Percentiles rank a stretch among this genome's conserved stretches.
Conservation (phyloP, 53 echinoderm and acorn worm genomes). For the Echinometra lucunter region DNA sequence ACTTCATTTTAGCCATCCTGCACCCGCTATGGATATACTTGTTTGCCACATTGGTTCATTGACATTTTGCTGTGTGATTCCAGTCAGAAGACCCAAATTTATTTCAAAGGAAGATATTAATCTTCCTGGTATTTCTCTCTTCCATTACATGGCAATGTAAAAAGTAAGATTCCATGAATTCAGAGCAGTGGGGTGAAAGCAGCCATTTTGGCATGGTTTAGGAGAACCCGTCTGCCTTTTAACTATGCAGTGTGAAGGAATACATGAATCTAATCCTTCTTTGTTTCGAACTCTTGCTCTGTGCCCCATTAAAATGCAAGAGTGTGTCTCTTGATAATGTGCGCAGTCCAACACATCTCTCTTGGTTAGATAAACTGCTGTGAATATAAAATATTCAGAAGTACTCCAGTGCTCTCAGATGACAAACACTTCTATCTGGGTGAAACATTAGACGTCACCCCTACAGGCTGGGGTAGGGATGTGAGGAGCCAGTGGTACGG, state of each 20-base stretch:
- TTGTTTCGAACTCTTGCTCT: not conserved
- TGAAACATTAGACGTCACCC: conserved; percentile 10
- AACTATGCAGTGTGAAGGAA: not conserved
- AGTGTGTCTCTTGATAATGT: not conserved
- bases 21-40: not conserved
- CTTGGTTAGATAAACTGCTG: conserved; percentile 1
- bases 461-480: not conserved
- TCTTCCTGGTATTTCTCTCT: not conserved
- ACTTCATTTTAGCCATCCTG: too few relatives aligned
- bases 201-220: not conserved
- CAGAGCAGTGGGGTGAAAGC: not conserved
- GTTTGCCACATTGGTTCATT: too few relatives aligned
- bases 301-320: not conserved
- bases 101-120: not conserved
- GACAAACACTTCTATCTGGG: conserved; percentile 33
- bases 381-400: conserved; percentile 13
- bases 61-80: too few relatives aligned
- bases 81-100: too few relatives aligned
- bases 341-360: not conserved
- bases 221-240: not conserved
- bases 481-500: not conserved
- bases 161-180: not conserved
- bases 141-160: not conserved
- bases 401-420: conserved; percentile 28
- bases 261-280: not conserved